Percentiles rank a stretch among this genome's conserved stretches.
These are phyloP conservation scores for Plemyria rubiginata DNA, from an alignment of 2,888 invertebrate genomes.

Conservation along the genomic window DNA sequence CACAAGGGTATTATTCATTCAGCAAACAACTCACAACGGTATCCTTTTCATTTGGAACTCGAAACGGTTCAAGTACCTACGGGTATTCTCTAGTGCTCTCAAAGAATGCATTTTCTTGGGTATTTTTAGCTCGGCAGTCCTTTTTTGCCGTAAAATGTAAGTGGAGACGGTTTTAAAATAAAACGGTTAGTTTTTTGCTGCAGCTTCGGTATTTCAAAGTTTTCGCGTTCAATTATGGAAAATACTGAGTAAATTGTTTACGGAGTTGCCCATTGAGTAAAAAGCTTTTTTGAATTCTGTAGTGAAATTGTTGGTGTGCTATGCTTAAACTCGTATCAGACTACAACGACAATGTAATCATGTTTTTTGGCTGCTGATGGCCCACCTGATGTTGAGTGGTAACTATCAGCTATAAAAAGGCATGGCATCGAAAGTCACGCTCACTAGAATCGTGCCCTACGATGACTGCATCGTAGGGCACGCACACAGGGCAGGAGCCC, in stretches of 20 bases:
- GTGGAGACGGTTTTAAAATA: slow-evolving; percentile 9
- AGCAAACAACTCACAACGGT: slow-evolving; percentile 33
- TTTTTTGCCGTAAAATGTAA: slow-evolving; percentile 17
- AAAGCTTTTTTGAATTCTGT: too few relatives aligned
- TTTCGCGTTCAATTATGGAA: not conserved
- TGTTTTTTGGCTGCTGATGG: too few relatives aligned
- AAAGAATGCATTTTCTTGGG: slow-evolving; percentile 28
- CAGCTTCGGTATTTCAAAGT: not conserved
- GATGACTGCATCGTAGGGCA: too few relatives aligned
- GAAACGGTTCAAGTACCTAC: slow-evolving; percentile 28
- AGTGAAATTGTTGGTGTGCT: too few relatives aligned
- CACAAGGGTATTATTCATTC: slow-evolving; percentile 32
- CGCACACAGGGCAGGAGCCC: too few relatives aligned
- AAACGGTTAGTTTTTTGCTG: slow-evolving; percentile 3
- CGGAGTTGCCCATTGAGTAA: too few relatives aligned
- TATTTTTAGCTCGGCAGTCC: slow-evolving; percentile 18
- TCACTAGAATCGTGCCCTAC: too few relatives aligned
- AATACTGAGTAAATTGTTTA: not conserved
- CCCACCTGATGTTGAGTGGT: too few relatives aligned
- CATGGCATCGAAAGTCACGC: too few relatives aligned
- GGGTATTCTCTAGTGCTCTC: slow-evolving; percentile 19
- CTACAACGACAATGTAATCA: too few relatives aligned
- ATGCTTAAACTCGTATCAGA: too few relatives aligned
- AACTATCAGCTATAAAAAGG: too few relatives aligned
- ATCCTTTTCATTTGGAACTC: slow-evolving; percentile 33